Percentiles rank a stretch among this genome's conserved stretches.
phyloP scores from a whole-genome alignment of 2,888 invertebrate species.

The Spodoptera exigua region DNA sequence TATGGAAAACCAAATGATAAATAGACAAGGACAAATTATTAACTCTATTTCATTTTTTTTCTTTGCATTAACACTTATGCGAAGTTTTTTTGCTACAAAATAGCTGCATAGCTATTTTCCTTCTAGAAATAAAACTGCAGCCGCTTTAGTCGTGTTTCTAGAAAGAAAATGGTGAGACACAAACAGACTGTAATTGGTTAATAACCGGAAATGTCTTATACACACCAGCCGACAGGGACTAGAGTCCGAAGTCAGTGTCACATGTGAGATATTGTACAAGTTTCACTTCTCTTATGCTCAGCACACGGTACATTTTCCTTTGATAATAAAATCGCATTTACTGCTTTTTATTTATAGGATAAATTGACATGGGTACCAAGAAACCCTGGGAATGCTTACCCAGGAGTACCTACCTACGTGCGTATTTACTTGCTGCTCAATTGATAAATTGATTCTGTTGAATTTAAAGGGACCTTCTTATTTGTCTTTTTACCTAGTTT shows the following conservation, averaged over 20 bases:
- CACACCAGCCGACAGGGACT: constrained; percentile 48
- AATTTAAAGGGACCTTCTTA: constrained; percentile 20
- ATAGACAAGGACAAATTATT: too few species aligned
- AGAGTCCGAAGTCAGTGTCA: constrained; percentile 21
- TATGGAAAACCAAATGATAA: too few species aligned
- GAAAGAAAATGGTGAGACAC: constrained; percentile 50
- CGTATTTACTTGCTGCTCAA: constrained; percentile 48
- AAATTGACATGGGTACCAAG: constrained; percentile 45
- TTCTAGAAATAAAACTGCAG: constrained; percentile 15
- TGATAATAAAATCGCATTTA: constrained; percentile 17
- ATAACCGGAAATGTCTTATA: constrained; percentile 59
- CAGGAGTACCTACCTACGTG: constrained; percentile 17
- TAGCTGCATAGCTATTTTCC: background rate
- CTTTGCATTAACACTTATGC: too few species aligned
- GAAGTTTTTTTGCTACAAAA: too few species aligned
- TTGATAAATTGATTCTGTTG: constrained; percentile 64
- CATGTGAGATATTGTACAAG: background rate
- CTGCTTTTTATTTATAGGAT: constrained; percentile 21
- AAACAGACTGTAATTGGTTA: constrained; percentile 51
- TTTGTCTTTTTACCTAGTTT: background rate
- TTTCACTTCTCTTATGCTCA: constrained; percentile 24
- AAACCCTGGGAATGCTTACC: constrained; percentile 43
- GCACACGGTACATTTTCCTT: constrained; percentile 35
- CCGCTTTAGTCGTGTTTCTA: constrained; percentile 21
- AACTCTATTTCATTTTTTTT: too few species aligned